Evolutionary conservation across 2,797 vertebrate genomes (phyloP), one percentile per base, ranked within the genome.

Genomic region (Sandelia bainsii): DNA sequence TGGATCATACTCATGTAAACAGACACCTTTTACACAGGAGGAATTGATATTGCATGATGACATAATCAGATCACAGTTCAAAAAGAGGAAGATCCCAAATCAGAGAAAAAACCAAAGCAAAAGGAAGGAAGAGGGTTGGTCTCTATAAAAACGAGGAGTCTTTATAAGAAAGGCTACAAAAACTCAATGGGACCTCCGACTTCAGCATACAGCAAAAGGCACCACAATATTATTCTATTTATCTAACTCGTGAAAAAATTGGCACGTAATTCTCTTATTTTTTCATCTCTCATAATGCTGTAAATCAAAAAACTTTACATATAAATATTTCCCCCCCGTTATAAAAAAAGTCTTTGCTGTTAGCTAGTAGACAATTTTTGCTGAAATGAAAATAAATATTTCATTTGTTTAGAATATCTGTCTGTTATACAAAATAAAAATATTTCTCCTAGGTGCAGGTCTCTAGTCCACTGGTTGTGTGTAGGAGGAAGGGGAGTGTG

Each of bases 321-420:
- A 98, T 96, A 99, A 99, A 99, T 98, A 98, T 96, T 88, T 92
- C 95, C 93, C 96, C 95, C 96, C 96, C 81, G 8, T 90, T 98
- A 98, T 97, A 98, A 98, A 98, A 94, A 98, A 98, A 96, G 96
- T 98, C 96, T 98, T 97, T 97, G 96, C 96, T 92, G 81, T 97
- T 96, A 97, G 96, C 97, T 97, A 97, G 97, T 97, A 99, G 97
- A 99, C 97, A 98, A 97, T 95, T 96, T 96, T 97, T 96, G 96
- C 97, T 98, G 97, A 98, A 98, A 98, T 98, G 97, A 99, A 99
- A 99, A 99, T 99, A 99, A 99, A 98, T 97, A 97, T 98, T 98
- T 97, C 95, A 96, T 97, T 98, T 96, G 96, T 98, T 97, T 98
- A 97, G 95, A 97, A 97, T 96, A 97, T 94, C 94, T 96, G 94